phyloP scores from a whole-genome alignment of 30 jellyfish, hydroid and myxozoan genomes.

The Rhopilema esculentum region DNA sequence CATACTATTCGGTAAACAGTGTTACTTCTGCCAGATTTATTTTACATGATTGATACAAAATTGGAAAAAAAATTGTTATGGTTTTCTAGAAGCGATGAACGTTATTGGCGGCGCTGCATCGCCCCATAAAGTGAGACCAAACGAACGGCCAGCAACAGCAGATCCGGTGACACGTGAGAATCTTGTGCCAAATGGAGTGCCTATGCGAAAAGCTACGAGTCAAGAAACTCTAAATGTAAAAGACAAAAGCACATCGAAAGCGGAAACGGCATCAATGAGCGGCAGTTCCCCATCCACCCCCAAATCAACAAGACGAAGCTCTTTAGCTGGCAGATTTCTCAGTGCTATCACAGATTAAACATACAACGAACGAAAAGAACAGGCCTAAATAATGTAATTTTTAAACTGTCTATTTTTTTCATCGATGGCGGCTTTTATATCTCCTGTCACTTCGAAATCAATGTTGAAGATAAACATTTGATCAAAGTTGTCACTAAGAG shows the following conservation, averaged over 20 bases:
- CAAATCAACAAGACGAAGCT: slow-evolving; percentile 41
- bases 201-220: slow-evolving; percentile 64
- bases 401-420: too few species aligned
- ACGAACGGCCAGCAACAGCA: slow-evolving; percentile 62
- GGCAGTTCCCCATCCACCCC: slow-evolving; percentile 46
- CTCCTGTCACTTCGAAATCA: background rate
- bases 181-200: slow-evolving; percentile 45
- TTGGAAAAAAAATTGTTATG: background rate
- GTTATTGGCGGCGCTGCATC: slow-evolving; percentile 65
- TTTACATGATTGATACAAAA: too few species aligned
- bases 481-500: too few species aligned
- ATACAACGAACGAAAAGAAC: too few species aligned
- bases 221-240: slow-evolving; percentile 33
- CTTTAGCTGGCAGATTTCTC: slow-evolving; percentile 61
- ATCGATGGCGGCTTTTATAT: too few species aligned
- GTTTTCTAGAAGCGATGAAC: slow-evolving; percentile 56
- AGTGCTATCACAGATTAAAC: slow-evolving; percentile 64
- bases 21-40: too few species aligned
- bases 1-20: too few species aligned
- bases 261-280: background rate
- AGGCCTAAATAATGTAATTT: too few species aligned
- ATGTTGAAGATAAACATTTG: background rate
- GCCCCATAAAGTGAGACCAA: slow-evolving; percentile 49
- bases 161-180: slow-evolving; percentile 45
- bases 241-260: background rate